phyloP scores from a whole-genome alignment of 2,888 invertebrate species.

The Agonopterix arenella region DNA sequence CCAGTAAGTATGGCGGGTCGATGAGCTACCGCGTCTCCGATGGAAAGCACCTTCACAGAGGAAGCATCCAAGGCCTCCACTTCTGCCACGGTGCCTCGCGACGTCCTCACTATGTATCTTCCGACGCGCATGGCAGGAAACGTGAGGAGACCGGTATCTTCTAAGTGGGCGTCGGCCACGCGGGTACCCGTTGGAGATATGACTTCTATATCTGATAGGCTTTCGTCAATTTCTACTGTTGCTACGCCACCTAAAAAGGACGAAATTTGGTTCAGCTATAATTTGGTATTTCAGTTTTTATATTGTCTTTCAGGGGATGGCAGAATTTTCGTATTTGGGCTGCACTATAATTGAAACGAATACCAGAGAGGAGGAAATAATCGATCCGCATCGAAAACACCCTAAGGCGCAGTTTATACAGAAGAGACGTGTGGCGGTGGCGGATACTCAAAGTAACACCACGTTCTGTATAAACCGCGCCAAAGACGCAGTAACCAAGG shows the following conservation, averaged over 20 bases:
- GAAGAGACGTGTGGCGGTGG: too few species aligned
- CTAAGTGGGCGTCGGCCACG: conserved; percentile 78
- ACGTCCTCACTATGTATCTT: conserved; percentile 80
- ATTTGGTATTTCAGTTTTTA: too few species aligned
- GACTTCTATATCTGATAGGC: conserved; percentile 81
- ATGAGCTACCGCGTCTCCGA: conserved; percentile 87
- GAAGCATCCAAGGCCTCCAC: conserved; percentile 89
- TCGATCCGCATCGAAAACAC: too few species aligned
- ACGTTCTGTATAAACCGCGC: too few species aligned
- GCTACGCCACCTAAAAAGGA: conserved; percentile 61
- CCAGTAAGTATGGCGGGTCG: conserved; percentile 88
- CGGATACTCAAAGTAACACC: too few species aligned
- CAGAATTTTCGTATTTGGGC: too few species aligned
- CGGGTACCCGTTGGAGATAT: conserved; percentile 79
- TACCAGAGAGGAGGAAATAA: too few species aligned
- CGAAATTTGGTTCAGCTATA: too few species aligned
- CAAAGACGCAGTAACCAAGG: too few species aligned
- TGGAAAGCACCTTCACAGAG: conserved; percentile 83
- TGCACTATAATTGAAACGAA: too few species aligned
- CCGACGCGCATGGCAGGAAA: conserved; percentile 88
- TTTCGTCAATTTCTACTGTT: conserved; percentile 78
- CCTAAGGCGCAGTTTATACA: too few species aligned
- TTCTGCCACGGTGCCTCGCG: conserved; percentile 55
- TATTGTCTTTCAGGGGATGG: too few species aligned
- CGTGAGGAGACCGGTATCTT: conserved; percentile 80